A percentile compares a stretch with the other conserved stretches of the same genome.
Evolutionary conservation across 1,140 invertebrate species (phyloP).

Genomic region (Chrysopa pallens): DNA sequence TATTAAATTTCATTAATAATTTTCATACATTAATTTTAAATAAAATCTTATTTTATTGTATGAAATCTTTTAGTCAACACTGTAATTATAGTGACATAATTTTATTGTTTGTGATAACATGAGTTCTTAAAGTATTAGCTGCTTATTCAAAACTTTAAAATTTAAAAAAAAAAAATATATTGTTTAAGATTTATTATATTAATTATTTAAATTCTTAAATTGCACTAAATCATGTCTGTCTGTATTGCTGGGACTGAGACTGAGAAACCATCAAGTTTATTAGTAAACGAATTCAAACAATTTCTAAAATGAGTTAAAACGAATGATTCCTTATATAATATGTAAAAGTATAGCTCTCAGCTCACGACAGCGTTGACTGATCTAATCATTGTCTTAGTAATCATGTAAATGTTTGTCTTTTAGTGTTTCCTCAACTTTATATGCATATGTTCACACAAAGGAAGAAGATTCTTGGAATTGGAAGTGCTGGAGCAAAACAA

Average conservation of each 20-base stretch:
- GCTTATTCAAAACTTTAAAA: too few species aligned
- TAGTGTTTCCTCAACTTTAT: constrained; percentile 69
- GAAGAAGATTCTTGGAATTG: constrained; percentile 49
- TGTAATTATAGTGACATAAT: too few species aligned
- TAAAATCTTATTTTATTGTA: background rate
- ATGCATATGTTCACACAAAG: constrained; percentile 74
- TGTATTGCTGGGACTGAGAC: too few species aligned
- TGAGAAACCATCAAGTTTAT: too few species aligned
- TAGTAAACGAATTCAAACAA: background rate
- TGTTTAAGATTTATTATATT: too few species aligned
- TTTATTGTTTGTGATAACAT: too few species aligned
- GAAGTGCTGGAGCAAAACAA: background rate
- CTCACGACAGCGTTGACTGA: background rate
- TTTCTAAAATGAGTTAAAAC: constrained; percentile 1
- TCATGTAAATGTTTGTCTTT: constrained; percentile 17
- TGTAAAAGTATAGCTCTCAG: constrained; percentile 8
- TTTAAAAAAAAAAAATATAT: too few species aligned
- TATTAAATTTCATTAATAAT: background rate
- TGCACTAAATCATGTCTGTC: too few species aligned
- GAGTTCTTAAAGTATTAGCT: too few species aligned
- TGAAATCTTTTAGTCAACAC: too few species aligned
- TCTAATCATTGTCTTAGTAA: background rate
- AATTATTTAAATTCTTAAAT: too few species aligned
- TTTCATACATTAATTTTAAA: background rate
- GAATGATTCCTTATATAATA: constrained; percentile 1